Base-by-base conservation (phyloP, 2,888 invertebrate genomes). In the Perdita meconis region DNA sequence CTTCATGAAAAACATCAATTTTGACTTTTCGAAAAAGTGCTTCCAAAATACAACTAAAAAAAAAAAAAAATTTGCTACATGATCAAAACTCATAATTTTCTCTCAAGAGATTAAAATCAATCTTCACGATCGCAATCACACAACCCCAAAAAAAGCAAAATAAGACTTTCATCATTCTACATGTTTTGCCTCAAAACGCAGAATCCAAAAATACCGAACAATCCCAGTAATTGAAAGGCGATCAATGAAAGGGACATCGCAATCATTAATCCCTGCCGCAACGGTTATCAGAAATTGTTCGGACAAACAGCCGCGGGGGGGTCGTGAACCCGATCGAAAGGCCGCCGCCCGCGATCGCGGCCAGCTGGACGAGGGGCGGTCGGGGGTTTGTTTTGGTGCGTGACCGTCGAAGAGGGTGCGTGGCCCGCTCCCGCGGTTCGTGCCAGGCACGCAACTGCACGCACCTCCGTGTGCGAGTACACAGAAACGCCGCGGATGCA, bases 381-480 rank as follows among this genome's bases (percentile, higher is more conserved):
- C 53, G 76, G 72, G 83, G 81, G 78, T 86, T 85, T 86, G 86
- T 86, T 86, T 85, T 86, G 84, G 67, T 85, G 85, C 86, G 85
- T 84, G 84, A 86, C 78, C 83, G 42, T 53, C 44, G 47, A 59
- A 40, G 73, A 75, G 82, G 76, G 82, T 76, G 70, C 60, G 78
- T 78, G 81, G 71, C 78, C 72, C 60, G 70, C 51, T 72, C 57
- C 61, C 70, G 77, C 60, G 36, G 34, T 55, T 61, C 73, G 84
- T 86, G 82, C 84, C 84, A 75, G 85, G 80, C 82, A 85, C 82
- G 85, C 79, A 85, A 82, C 63, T 79, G 70, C 81, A 77, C 84
- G 70, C 77, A 74, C 67, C 19, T 64, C 70, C 57, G 44, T 63
- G 51, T 65, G n/a, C 60, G 24, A 47, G 19, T 1, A 10, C 22